Base-by-base conservation (phyloP, 2,888 invertebrate species). In the Plebejus argus region DNA sequence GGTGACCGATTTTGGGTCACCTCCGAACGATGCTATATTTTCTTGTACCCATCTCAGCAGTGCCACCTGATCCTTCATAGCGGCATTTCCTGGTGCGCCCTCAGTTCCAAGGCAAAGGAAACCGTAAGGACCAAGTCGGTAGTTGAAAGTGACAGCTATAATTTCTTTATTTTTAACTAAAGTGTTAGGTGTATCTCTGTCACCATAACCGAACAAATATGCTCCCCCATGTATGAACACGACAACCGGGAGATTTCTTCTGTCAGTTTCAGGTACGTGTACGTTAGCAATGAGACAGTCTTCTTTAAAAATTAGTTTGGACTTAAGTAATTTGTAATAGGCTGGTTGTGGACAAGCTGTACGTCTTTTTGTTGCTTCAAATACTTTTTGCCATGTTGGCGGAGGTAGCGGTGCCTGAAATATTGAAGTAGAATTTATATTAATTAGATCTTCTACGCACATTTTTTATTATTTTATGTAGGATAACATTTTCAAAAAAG, bases 371-470 rank as follows among this genome's bases (percentile, higher is more conserved):
- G 82, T 61, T 23, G 87, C 88, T 79, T 86, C 84, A 23, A 85
- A 84, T 3, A 85, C 81, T 8, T 83, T 77, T 3, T 78, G 56
- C 85, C 86, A 88, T 77, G 76, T 76, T 1, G 87, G 86, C 8
- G 87, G 82, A 20, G 87, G 85, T 2, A 86, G 81, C 1, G 89
- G 88, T 33, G 85, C 87, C 88, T 85, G 77, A 70, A 81, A 81
- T 45, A 20, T 12, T 20, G 3, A 70, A 35, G 10, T 12, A 45
- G 45, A 12, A 45, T 45, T 45, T 45, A 45, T 10, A 12, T 45
- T 45, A 3, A 45, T 45, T 3, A 45, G 3, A 45, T 45, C 45
- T 45, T 10, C 45, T 10, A 45, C 45, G 10, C 45, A 45, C 45
- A 45, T 45, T 12, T 45, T 10, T 3, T 10, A 45, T 10, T 45